Evolutionary conservation across 1,140 invertebrate genomes (phyloP).

Genomic region (Achroia grisella): DNA sequence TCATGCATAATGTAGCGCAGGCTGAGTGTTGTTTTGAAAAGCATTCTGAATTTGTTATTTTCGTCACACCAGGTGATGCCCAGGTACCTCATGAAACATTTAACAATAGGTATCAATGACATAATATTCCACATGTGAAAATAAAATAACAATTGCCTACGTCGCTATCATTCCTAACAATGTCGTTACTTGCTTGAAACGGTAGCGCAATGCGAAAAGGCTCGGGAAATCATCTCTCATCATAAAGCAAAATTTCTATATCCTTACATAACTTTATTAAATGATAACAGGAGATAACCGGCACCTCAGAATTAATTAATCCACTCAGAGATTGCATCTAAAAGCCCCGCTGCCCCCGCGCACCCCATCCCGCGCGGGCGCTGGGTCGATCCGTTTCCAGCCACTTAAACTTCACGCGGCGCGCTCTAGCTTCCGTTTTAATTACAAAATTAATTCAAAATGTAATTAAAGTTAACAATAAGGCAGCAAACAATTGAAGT

Average conservation of each 20-base stretch:
- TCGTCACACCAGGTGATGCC: conserved; percentile 64
- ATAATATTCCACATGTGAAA: too few relatives aligned
- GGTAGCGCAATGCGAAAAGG: neutral
- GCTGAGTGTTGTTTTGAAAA: conserved; percentile 71
- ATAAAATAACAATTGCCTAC: conserved; percentile 14
- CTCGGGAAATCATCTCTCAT: conserved; percentile 17
- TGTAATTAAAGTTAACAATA: conserved; percentile 74
- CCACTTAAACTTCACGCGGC: conserved; percentile 72
- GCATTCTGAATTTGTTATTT: conserved; percentile 69
- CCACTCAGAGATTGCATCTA: conserved; percentile 72
- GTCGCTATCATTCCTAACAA: neutral
- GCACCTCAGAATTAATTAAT: conserved; percentile 73
- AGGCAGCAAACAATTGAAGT: conserved; percentile 72
- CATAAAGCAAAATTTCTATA: conserved; percentile 42
- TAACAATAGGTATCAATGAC: conserved; percentile 50
- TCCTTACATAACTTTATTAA: conserved; percentile 63
- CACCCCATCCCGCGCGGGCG: conserved; percentile 31
- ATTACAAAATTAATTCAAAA: conserved; percentile 75
- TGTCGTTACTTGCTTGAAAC: neutral
- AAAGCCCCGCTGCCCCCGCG: conserved; percentile 46
- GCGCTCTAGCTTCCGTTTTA: conserved; percentile 72
- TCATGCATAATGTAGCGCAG: conserved; percentile 70
- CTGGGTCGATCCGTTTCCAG: conserved; percentile 70
- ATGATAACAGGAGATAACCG: conserved; percentile 69
- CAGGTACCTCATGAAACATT: conserved; percentile 60